Conservation (phyloP, 2,888 invertebrate genomes). For the Drosophila rubida region DNA sequence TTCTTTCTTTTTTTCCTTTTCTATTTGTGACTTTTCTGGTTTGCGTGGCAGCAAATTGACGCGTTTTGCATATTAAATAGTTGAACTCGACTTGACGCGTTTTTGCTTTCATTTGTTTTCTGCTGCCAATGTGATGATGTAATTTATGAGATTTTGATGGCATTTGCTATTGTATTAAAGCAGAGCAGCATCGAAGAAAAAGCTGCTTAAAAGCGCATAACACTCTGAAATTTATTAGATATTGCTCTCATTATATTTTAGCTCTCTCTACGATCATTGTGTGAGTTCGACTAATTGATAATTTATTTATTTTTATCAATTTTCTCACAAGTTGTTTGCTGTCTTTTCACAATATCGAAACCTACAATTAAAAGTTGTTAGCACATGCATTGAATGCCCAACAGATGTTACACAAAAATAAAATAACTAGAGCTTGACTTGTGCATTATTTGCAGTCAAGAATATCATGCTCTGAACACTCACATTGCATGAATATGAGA, state of each 20-base stretch:
- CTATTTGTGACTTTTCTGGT: slow-evolving; percentile 15
- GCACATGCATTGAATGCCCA: neutral
- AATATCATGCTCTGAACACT: neutral
- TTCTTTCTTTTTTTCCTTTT: slow-evolving; percentile 1
- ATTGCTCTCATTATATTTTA: neutral
- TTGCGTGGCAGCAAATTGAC: no score
- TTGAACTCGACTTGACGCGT: slow-evolving; percentile 11
- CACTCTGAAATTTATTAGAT: neutral
- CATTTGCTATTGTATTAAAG: slow-evolving; percentile 39
- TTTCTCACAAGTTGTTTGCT: neutral
- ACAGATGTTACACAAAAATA: neutral
- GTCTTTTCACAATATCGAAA: no score
- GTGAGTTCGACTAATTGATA: neutral
- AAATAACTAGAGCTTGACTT: neutral
- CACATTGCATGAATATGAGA: neutral
- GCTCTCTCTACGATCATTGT: neutral
- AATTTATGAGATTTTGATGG: slow-evolving; percentile 68
- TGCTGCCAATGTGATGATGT: slow-evolving; percentile 51
- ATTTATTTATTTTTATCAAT: neutral
- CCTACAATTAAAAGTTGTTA: neutral
- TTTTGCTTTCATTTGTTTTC: slow-evolving; percentile 42
- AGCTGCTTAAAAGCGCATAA: neutral
- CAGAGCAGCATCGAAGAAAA: neutral
- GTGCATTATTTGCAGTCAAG: neutral
- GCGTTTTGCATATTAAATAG: slow-evolving; percentile 67